These are phyloP conservation scores for Spea hammondii DNA, from an alignment of 2,797 vertebrate genomes.

Conservation along the genomic window DNA sequence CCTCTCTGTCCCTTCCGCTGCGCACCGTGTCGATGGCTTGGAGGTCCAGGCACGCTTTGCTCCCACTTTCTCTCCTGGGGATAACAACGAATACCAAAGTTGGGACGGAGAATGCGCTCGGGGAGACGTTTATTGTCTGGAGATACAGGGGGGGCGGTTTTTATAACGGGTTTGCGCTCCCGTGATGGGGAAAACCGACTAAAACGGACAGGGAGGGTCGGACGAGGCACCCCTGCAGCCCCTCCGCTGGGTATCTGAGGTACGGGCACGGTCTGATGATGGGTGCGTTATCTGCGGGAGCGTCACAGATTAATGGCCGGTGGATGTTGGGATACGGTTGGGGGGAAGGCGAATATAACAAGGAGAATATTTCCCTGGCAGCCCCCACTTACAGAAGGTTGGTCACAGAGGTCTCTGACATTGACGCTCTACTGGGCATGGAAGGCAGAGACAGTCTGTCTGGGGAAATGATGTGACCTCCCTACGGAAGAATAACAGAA, in stretches of 20 bases:
- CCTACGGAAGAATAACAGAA: conserved; percentile 63
- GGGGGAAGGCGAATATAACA: not conserved
- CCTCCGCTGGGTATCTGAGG: too few species aligned
- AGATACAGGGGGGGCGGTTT: too few species aligned
- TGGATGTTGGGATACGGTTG: too few species aligned
- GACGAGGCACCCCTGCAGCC: too few species aligned
- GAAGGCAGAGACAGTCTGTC: conserved; percentile 86
- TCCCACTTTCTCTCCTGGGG: conserved; percentile 87
- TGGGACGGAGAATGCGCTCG: too few species aligned
- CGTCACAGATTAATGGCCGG: too few species aligned
- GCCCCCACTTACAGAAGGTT: conserved; percentile 86
- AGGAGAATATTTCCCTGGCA: not conserved
- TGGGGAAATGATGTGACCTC: conserved; percentile 85
- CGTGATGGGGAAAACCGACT: too few species aligned
- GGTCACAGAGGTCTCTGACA: conserved; percentile 84
- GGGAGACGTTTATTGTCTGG: too few species aligned
- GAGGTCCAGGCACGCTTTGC: conserved; percentile 89
- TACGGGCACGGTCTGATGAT: too few species aligned
- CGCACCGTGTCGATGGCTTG: conserved; percentile 91
- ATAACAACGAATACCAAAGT: not conserved
- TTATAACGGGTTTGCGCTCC: too few species aligned
- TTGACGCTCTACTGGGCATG: conserved; percentile 88
- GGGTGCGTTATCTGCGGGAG: too few species aligned
- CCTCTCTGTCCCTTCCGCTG: conserved; percentile 86
- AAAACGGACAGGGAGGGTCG: too few species aligned